These are phyloP conservation scores for Matsumurasca onukii DNA, from an alignment of 1,140 invertebrate genomes.

Conservation along the genomic window DNA sequence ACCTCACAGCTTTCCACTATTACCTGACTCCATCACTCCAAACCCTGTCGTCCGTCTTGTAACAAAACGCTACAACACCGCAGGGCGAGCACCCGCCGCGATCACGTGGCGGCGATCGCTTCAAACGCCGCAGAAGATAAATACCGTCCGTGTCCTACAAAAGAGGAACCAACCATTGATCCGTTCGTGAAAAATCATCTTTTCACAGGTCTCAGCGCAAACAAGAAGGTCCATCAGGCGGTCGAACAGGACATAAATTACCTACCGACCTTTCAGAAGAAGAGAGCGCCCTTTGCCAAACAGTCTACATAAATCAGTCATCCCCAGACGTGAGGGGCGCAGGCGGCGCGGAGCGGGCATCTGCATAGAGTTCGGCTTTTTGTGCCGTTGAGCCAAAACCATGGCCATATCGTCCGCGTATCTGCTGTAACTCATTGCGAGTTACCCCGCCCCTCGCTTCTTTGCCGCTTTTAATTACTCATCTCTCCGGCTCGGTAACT, in stretches of 20 bases:
- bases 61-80: no score
- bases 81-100: no score
- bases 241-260: conserved; percentile 23
- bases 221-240: conserved; percentile 22
- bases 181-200: conserved; percentile 19
- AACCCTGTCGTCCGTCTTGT: no score
- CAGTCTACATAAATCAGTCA: conserved; percentile 13
- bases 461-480: no score
- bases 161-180: conserved; percentile 8
- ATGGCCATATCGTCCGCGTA: not conserved
- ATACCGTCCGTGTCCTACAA: no score
- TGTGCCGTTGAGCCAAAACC: conserved; percentile 11
- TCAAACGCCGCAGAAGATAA: no score
- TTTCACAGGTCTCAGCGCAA: conserved; percentile 9
- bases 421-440: not conserved
- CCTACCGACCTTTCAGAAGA: conserved; percentile 2
- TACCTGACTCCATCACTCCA: no score
- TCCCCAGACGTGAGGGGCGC: not conserved
- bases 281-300: conserved; percentile 3
- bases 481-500: no score
- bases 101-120: no score
- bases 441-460: no score
- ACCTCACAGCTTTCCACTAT: no score
- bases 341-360: not conserved
- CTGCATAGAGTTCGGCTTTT: conserved; percentile 9